Conservation (phyloP, 2,888 invertebrate genomes). For the Polyommatus icarus region DNA sequence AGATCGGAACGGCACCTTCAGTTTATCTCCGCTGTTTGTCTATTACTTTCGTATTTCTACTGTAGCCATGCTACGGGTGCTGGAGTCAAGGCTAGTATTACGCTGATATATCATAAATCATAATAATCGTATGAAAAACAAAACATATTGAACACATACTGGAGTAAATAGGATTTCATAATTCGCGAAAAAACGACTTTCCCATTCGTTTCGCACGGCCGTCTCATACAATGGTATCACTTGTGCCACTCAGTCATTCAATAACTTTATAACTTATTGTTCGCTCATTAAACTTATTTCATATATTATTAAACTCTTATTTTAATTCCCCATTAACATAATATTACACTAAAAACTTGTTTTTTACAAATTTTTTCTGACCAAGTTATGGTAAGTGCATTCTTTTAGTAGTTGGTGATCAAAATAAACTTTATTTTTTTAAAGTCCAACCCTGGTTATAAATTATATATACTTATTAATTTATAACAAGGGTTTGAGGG, state of each 20-base stretch:
- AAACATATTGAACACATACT: neutral
- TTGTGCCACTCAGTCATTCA: neutral
- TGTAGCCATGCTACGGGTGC: no score
- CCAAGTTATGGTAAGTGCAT: neutral
- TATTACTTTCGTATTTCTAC: no score
- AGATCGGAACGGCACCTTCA: no score
- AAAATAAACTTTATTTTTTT: neutral
- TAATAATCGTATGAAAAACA: neutral
- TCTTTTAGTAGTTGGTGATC: neutral
- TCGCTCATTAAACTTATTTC: neutral
- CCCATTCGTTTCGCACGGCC: conserved; percentile 33
- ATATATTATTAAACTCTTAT: neutral
- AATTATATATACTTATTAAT: no score
- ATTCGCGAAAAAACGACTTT: conserved; percentile 30
- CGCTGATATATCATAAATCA: neutral
- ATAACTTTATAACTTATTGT: neutral
- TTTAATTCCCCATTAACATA: neutral
- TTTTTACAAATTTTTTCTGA: neutral
- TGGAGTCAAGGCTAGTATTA: no score
- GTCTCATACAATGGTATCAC: conserved; percentile 29
- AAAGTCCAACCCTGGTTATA: neutral
- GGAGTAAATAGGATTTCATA: conserved; percentile 25
- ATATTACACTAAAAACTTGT: neutral
- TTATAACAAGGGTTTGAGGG: neutral
- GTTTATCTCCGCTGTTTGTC: no score